These are phyloP conservation scores for Zygogramma bicolorata DNA, from an alignment of 2,888 invertebrate species.

Conservation along the genomic window DNA sequence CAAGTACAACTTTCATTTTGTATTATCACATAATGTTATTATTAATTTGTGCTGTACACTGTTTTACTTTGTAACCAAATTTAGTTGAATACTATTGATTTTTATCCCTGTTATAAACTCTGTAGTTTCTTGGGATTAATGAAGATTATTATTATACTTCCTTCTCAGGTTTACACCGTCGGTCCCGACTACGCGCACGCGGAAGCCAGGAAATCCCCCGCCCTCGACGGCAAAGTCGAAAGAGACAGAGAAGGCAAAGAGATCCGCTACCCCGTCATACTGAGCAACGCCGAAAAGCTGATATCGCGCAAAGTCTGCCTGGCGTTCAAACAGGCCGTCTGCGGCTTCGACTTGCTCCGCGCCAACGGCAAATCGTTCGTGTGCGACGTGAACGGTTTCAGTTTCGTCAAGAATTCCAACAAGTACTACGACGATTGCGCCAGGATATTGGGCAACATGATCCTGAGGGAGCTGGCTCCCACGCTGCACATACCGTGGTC, in stretches of 20 bases:
- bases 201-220: conserved; percentile 98
- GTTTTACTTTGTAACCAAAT: too few relatives aligned
- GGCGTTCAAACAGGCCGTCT: conserved; percentile 98
- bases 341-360: conserved; percentile 97
- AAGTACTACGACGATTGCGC: conserved; percentile 99
- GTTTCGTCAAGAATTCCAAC: conserved; percentile 99
- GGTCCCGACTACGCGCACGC: conserved; percentile 99
- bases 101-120: too few relatives aligned
- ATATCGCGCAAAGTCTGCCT: conserved; percentile 98
- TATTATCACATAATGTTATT: too few relatives aligned
- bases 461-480: conserved; percentile 92
- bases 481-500: conserved; percentile 98
- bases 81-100: not conserved
- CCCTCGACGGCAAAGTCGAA: conserved; percentile 98
- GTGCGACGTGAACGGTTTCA: conserved; percentile 99
- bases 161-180: conserved; percentile 92
- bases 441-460: conserved; percentile 98
- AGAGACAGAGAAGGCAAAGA: conserved; percentile 98
- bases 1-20: too few relatives aligned
- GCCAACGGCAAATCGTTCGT: conserved; percentile 99
- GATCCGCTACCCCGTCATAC: conserved; percentile 97
- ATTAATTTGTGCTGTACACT: too few relatives aligned
- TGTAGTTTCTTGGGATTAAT: too few relatives aligned
- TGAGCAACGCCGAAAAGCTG: conserved; percentile 96
- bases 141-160: too few relatives aligned